Evolutionary conservation across 2,113 vertebrate genomes (phyloP), one percentile per base, ranked within the genome.

Genomic region (Nesogale talazaci): DNA sequence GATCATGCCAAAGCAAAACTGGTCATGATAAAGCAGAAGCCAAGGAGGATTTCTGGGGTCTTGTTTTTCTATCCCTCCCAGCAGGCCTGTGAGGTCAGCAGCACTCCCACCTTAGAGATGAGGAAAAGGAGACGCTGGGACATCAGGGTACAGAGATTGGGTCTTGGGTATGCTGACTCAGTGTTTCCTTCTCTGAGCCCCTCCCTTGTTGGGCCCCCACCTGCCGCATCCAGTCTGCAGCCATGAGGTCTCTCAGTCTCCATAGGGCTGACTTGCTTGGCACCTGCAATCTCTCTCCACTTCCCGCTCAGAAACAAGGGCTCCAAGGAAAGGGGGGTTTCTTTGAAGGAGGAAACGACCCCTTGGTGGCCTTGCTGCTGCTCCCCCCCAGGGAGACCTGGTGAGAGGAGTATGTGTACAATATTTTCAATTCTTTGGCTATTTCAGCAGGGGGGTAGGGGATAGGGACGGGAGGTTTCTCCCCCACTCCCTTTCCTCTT

Each of bases 111-210:
- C 20, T 89, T 17, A n/a, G 6, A 40, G 75, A 65, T 69, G 70
- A 76, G 38, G 76, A 94, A 75, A 95, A 31, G 61, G 89, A 94
- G 88, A 38, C 34, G n/a, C 52, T 22, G 31, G 25, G 69, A 11
- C 38, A 34, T 38, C 31, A 65, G 70, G 59, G 56, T 70, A 6
- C 7, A 92, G 86, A 93, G 27, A n/a, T 65, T 83, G 46, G 7
- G 46, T 6, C 40, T 83, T 3, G 0, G 34, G 40, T 65, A 6
- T 34, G 88, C 90, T 75, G 83, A 69, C 52, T 83, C 61, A 10
- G 36, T 2, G 20, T 46, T 69, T n/a, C 5, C 17, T 27, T n/a
- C 88, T 88, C 74, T 81, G 29, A 57, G 22, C 38, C 61, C 3
- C 67, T 56, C 72, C 10, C 31, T 56, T 63, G n/a, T 92, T 19